Evolutionary conservation across 2,888 invertebrate species (phyloP).

Genomic region (Limnephilus auricula): DNA sequence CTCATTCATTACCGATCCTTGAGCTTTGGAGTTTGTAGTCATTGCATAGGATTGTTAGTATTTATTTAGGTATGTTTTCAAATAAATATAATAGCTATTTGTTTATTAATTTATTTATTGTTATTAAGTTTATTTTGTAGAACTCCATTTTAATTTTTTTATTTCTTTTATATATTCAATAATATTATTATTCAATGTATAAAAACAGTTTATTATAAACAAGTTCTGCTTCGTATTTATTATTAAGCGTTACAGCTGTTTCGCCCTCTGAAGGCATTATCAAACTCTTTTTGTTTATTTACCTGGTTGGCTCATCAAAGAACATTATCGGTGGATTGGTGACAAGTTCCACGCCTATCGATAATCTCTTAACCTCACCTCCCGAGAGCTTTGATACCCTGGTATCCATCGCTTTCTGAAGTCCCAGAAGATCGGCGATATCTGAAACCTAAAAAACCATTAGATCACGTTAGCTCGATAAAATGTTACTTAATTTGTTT

Average conservation of each 20-base stretch:
- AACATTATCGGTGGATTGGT: conserved; percentile 95
- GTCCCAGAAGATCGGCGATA: conserved; percentile 87
- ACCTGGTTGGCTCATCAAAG: conserved; percentile 97
- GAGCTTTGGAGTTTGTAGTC: too few relatives aligned
- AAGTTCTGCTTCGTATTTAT: too few relatives aligned
- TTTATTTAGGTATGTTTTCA: background rate
- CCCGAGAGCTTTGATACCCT: conserved; percentile 88
- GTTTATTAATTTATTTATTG: too few relatives aligned
- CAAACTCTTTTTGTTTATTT: conserved; percentile 67
- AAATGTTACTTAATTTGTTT: background rate
- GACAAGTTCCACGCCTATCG: conserved; percentile 93
- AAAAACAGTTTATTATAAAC: too few relatives aligned
- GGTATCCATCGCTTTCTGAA: conserved; percentile 84
- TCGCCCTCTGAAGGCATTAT: too few relatives aligned
- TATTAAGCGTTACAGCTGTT: too few relatives aligned
- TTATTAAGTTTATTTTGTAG: too few relatives aligned
- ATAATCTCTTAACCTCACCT: conserved; percentile 92
- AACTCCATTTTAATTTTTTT: too few relatives aligned
- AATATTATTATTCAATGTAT: too few relatives aligned
- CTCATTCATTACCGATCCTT: too few relatives aligned
- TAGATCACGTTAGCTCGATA: background rate
- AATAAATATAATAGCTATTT: too few relatives aligned
- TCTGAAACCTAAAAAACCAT: conserved; percentile 81
- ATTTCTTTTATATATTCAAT: too few relatives aligned
- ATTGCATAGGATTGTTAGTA: background rate